phyloP scores from a whole-genome alignment of 2,113 vertebrate species.

The Phoxinus phoxinus region DNA sequence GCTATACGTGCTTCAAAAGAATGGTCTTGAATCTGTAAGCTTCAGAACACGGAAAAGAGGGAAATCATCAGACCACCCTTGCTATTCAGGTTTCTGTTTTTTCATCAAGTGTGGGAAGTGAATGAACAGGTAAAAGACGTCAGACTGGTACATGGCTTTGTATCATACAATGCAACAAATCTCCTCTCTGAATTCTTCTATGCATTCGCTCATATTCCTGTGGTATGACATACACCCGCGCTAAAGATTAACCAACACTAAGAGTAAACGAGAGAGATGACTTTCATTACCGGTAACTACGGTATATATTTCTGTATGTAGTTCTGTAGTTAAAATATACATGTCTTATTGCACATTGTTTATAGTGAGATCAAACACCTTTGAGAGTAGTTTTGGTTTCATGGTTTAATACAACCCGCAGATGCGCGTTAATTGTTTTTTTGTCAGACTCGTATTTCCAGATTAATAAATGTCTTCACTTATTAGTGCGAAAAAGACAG shows the following conservation, averaged over 20 bases:
- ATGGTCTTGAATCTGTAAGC: slow-evolving; percentile 4
- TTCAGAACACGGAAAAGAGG: background rate
- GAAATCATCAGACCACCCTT: background rate
- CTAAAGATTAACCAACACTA: background rate
- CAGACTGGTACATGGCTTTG: background rate
- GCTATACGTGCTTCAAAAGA: background rate
- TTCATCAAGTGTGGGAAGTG: background rate
- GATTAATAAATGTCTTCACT: background rate
- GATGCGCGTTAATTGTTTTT: background rate
- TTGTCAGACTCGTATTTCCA: background rate
- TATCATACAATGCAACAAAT: background rate
- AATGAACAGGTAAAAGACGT: slow-evolving; percentile 26
- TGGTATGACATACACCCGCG: background rate
- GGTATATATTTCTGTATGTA: background rate
- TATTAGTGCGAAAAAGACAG: background rate
- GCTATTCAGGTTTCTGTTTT: background rate
- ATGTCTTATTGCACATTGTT: no score
- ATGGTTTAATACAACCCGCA: background rate
- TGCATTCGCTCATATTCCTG: background rate
- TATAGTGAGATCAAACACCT: background rate
- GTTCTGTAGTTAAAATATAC: background rate
- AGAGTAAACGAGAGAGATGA: background rate
- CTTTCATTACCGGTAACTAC: background rate
- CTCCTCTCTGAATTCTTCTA: background rate
- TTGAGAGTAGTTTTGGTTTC: no score